Evolutionary conservation across 2,113 vertebrate genomes (phyloP).

Genomic region (Glareola pratincola): DNA sequence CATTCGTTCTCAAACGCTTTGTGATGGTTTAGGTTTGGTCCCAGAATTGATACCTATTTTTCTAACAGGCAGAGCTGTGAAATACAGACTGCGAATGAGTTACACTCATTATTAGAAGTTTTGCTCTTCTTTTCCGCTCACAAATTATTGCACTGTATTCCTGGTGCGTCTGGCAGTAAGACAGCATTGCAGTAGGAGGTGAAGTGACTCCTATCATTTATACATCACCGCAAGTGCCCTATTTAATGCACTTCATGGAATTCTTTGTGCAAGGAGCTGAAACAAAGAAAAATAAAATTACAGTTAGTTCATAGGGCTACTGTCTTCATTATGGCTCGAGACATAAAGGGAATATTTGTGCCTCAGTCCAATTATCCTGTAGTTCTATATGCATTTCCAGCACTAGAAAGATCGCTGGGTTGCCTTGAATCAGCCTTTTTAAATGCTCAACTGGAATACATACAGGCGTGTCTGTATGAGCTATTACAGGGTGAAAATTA

Average conservation of each 20-base stretch:
- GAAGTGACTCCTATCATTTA: constrained; percentile 41
- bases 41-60: neutral
- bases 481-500: neutral
- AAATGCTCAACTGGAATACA: neutral
- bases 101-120: neutral
- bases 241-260: neutral
- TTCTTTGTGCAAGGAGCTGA: neutral
- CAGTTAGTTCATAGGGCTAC: constrained; percentile 47
- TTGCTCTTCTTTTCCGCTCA: neutral
- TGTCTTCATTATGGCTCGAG: constrained; percentile 57
- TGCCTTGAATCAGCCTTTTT: constrained; percentile 34
- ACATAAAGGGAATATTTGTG: constrained; percentile 70
- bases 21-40: neutral
- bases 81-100: neutral
- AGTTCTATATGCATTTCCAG: constrained; percentile 43
- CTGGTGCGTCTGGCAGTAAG: neutral
- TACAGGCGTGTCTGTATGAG: neutral
- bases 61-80: neutral
- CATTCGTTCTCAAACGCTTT: neutral
- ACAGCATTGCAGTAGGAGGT: neutral
- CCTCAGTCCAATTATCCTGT: constrained; percentile 62
- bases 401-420: constrained; percentile 47
- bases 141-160: neutral
- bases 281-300: constrained; percentile 52
- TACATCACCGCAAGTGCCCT: neutral